A percentile compares a stretch with the other conserved stretches of the same genome.
Conservation (phyloP, 2,797 vertebrate genomes). For the Hemibagrus guttatus region DNA sequence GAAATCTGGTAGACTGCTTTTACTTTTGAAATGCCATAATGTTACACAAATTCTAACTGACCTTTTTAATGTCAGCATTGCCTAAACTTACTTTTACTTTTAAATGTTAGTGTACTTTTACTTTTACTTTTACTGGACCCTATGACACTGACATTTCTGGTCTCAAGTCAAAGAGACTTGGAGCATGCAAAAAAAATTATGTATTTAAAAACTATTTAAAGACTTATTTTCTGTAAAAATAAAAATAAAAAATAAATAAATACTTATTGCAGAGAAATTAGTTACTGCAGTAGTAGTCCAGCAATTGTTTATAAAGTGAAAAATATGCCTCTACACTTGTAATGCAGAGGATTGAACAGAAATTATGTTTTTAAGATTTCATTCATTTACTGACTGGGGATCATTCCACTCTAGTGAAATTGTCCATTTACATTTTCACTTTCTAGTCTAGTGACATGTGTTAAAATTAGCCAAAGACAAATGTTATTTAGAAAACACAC, state of each 20-base stretch:
- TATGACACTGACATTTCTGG: background rate
- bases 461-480: background rate
- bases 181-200: background rate
- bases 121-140: background rate
- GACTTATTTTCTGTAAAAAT: background rate
- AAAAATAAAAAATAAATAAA: no score
- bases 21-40: background rate
- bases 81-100: background rate
- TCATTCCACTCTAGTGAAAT: background rate
- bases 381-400: background rate
- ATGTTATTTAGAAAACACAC: background rate
- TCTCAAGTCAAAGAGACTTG: background rate
- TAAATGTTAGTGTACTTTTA: no score
- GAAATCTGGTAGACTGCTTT: background rate
- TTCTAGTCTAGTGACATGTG: background rate
- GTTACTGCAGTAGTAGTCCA: background rate
- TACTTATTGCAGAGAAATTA: background rate
- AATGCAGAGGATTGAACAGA: background rate
- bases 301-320: background rate
- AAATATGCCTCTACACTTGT: background rate
- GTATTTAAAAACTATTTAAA: background rate
- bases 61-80: background rate
- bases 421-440: background rate
- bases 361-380: background rate
- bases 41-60: background rate